A percentile compares a stretch with the other conserved stretches of the same genome.
phyloP scores from a whole-genome alignment of 2,113 vertebrate species.

The Lagopus muta region DNA sequence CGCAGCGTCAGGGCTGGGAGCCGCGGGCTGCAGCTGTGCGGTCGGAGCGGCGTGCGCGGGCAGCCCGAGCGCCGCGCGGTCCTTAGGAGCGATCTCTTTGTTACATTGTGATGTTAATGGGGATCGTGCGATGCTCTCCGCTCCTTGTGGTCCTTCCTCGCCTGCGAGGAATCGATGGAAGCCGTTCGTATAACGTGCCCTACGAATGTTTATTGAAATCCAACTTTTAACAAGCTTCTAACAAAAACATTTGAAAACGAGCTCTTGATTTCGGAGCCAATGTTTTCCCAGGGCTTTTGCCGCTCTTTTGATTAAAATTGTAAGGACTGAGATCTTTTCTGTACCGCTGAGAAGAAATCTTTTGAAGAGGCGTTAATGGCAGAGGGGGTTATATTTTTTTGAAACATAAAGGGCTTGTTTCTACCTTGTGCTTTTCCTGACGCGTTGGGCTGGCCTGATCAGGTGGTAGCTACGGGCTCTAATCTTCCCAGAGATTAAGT shows the following conservation, averaged over 20 bases:
- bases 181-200: neutral
- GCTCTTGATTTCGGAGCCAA: neutral
- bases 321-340: neutral
- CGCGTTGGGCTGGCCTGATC: slow-evolving; percentile 32
- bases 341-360: neutral
- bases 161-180: neutral
- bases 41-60: too few relatives aligned
- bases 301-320: neutral
- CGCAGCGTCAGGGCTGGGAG: too few relatives aligned
- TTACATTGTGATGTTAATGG: neutral
- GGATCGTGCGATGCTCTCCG: neutral
- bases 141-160: neutral
- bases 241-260: neutral
- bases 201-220: neutral
- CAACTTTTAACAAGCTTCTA: neutral
- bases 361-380: neutral
- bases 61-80: too few relatives aligned
- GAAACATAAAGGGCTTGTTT: neutral
- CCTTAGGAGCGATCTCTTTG: neutral
- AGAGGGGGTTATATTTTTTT: neutral
- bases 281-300: neutral
- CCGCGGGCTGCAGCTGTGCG: too few relatives aligned
- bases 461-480: slow-evolving; percentile 54
- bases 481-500: slow-evolving; percentile 63
- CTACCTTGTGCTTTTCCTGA: slow-evolving; percentile 3